These are phyloP conservation scores for Psylliodes chrysocephalus DNA, from an alignment of 2,888 invertebrate genomes.

Conservation along the genomic window DNA sequence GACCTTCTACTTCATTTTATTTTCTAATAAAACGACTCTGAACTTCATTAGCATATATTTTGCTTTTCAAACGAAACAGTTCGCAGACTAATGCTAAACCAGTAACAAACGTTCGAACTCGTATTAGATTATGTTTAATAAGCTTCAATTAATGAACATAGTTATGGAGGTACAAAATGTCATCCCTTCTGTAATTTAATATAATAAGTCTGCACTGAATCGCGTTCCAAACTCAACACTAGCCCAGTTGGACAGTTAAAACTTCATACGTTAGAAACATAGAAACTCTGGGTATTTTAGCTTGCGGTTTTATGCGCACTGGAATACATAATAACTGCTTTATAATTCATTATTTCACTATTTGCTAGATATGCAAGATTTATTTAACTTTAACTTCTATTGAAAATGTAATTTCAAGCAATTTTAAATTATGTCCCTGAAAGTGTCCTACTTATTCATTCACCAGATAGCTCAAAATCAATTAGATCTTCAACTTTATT, in stretches of 20 bases:
- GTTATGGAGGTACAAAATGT: background rate
- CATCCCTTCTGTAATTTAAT: constrained; percentile 17
- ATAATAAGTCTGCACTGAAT: constrained; percentile 10
- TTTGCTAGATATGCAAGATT: background rate
- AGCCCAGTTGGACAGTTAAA: constrained; percentile 14
- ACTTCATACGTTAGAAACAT: constrained; percentile 18
- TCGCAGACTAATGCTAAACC: too few relatives aligned
- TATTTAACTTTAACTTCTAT: too few relatives aligned
- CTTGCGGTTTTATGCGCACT: constrained; percentile 8
- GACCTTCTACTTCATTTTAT: too few relatives aligned
- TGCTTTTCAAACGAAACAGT: too few relatives aligned
- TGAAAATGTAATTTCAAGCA: too few relatives aligned
- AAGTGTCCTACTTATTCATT: too few relatives aligned
- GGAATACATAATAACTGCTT: constrained; percentile 1
- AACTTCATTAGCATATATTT: too few relatives aligned
- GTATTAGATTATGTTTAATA: constrained; percentile 4
- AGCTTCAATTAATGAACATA: constrained; percentile 3
- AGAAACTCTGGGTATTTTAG: constrained; percentile 1
- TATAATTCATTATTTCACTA: background rate
- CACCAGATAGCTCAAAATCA: too few relatives aligned
- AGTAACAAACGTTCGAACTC: background rate
- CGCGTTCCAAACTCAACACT: constrained; percentile 5
- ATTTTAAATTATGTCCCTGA: too few relatives aligned
- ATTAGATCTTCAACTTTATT: too few relatives aligned
- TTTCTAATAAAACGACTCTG: too few relatives aligned